Conservation (phyloP, 2,113 vertebrate genomes). For the Grammomys dolichurus region DNA sequence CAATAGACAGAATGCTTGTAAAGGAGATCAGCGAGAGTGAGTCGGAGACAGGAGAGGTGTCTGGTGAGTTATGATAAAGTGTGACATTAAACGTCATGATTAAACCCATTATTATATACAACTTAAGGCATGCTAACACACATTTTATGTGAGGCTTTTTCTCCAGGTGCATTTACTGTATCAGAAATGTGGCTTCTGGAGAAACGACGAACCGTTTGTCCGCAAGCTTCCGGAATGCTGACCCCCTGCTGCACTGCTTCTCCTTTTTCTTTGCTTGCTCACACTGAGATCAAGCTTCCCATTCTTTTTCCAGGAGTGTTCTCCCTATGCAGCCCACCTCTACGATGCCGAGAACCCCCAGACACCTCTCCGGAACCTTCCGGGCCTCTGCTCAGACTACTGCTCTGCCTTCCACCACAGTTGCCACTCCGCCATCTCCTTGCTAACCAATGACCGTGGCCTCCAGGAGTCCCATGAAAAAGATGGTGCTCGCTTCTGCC, state of each 20-base stretch:
- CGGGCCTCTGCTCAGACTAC: slow-evolving; percentile 90
- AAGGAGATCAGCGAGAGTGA: too few relatives aligned
- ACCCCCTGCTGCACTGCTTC: neutral
- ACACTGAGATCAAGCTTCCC: neutral
- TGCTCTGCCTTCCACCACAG: slow-evolving; percentile 88
- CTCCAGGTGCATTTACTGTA: neutral
- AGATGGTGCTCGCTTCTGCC: slow-evolving; percentile 87
- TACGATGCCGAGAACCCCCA: slow-evolving; percentile 90
- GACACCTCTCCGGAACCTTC: slow-evolving; percentile 89
- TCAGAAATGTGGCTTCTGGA: neutral
- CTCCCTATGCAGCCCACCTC: slow-evolving; percentile 91
- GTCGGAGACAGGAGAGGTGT: neutral
- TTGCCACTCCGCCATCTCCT: slow-evolving; percentile 86
- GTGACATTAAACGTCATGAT: neutral
- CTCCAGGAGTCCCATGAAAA: slow-evolving; percentile 77
- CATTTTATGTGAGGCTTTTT: neutral
- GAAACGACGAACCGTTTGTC: neutral
- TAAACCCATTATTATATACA: neutral
- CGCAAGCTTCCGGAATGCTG: neutral
- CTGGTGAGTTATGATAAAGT: neutral
- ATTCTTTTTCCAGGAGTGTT: slow-evolving; percentile 89
- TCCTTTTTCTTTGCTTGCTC: neutral
- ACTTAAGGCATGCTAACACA: neutral
- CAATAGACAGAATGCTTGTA: neutral
- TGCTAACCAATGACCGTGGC: slow-evolving; percentile 84